Conservation (phyloP, 2,888 invertebrate genomes). For the Thereva unica region DNA sequence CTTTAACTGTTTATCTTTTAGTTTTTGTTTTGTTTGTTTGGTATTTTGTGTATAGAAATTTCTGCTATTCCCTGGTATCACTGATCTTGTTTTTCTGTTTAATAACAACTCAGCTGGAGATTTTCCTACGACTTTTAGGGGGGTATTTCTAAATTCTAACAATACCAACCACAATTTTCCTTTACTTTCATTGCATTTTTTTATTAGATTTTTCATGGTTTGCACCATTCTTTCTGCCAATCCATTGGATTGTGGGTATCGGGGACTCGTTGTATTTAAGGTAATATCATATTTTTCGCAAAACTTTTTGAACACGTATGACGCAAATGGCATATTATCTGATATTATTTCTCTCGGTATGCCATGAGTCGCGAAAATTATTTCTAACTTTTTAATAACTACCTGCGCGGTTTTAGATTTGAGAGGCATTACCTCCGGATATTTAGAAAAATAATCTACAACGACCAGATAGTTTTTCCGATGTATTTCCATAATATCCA, state of each 20-base stretch:
- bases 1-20: too few species aligned
- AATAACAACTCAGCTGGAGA: not conserved
- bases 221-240: conserved; percentile 43
- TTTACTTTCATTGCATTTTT: not conserved
- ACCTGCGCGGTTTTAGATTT: not conserved
- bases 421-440: conserved; percentile 28
- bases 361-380: conserved; percentile 27
- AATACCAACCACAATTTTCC: not conserved
- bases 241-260: conserved; percentile 45
- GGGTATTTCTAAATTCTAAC: conserved; percentile 1
- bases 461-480: conserved; percentile 44
- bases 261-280: conserved; percentile 42
- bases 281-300: conserved; percentile 42
- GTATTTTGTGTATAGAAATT: not conserved
- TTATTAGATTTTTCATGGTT: too few species aligned
- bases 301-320: conserved; percentile 43
- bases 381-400: not conserved
- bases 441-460: conserved; percentile 43
- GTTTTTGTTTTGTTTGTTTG: too few species aligned
- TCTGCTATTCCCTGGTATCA: not conserved
- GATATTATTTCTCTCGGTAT: conserved; percentile 42
- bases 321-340: conserved; percentile 45
- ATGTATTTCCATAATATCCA: conserved; percentile 45
- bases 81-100: not conserved
- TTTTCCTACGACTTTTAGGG: not conserved